Evolutionary conservation across 2,888 invertebrate genomes (phyloP).

Genomic region (Ochropleura leucogaster): DNA sequence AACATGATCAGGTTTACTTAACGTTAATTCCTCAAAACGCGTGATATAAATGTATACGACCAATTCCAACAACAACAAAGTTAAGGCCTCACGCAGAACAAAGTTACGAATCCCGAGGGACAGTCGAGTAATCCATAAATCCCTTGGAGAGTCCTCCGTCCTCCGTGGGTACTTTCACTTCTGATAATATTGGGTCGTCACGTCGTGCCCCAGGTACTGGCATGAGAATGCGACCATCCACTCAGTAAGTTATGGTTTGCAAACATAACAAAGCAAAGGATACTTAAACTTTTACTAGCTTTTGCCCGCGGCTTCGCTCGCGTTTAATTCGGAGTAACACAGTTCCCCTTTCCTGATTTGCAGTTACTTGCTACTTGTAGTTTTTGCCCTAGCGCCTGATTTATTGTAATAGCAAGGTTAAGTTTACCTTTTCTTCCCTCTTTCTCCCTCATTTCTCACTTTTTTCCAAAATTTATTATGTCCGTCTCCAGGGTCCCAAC

Average conservation of each 20-base stretch:
- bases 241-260: slow-evolving; percentile 48
- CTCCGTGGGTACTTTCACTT: slow-evolving; percentile 69
- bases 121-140: slow-evolving; percentile 83
- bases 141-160: slow-evolving; percentile 72
- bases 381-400: too few species aligned
- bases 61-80: slow-evolving; percentile 75
- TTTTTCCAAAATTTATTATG: too few species aligned
- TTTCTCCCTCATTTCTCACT: too few species aligned
- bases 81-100: slow-evolving; percentile 72
- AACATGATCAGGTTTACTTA: slow-evolving; percentile 42
- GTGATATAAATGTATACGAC: slow-evolving; percentile 62
- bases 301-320: too few species aligned
- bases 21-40: slow-evolving; percentile 54
- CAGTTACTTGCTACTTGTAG: too few species aligned
- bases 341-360: too few species aligned
- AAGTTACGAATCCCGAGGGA: slow-evolving; percentile 82
- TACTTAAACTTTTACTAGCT: slow-evolving; percentile 11
- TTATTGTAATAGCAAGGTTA: too few species aligned
- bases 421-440: too few species aligned
- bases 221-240: slow-evolving; percentile 28
- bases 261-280: slow-evolving; percentile 31
- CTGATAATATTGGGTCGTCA: slow-evolving; percentile 68
- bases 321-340: too few species aligned
- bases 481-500: too few species aligned
- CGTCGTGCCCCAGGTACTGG: slow-evolving; percentile 56